Evolutionary conservation across 2,113 vertebrate species (phyloP), one percentile per base, ranked within the genome.

Genomic region (Oreochromis spilurus): DNA sequence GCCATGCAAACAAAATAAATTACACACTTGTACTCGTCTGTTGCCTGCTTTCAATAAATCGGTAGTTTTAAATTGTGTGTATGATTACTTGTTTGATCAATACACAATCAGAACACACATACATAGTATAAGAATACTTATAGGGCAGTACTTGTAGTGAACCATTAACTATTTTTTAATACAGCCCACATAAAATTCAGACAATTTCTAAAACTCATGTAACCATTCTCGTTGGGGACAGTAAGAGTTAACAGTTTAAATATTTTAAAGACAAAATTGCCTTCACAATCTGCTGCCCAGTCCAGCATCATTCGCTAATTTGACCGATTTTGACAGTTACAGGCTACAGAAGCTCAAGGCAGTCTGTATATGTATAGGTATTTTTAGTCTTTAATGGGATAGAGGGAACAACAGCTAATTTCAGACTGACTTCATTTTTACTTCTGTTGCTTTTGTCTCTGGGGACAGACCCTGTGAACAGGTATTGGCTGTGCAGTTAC

Each of bases 1-100:
- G 12, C 14, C 83, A 48, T 9, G 8, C 57, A 90, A 88, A 91
- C 84, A 91, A 87, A 85, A 81, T 53, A 78, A 82, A 70, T 65
- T 57, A 84, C 62, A 83, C 24, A 3, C 16, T 43, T 24, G 21
- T 19, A 17, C 55, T 87, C 17, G 4, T 31, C n/a, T 48, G 38
- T 79, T 58, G 36, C 13, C 29, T 57, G 67, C 26, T 36, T 29
- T 86, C 36, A 58, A 79, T 75, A 83, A 80, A 80, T 67, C 26
- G 55, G 62, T 54, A 43, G 52, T 52, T 57, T 43, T 31, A 53
- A 50, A 85, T 70, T 75, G 36, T 53, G 43, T 81, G 21, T 62
- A 60, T 60, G 54, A 86, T 85, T 55, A 43, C 70, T 81, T 52
- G n/a, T 50, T 91, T 79, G 55, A 88, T 83, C 55, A 54, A 60